These are phyloP conservation scores for Aphelenchoides bicaudatus DNA, from an alignment of 2,888 invertebrate genomes.

Conservation along the genomic window DNA sequence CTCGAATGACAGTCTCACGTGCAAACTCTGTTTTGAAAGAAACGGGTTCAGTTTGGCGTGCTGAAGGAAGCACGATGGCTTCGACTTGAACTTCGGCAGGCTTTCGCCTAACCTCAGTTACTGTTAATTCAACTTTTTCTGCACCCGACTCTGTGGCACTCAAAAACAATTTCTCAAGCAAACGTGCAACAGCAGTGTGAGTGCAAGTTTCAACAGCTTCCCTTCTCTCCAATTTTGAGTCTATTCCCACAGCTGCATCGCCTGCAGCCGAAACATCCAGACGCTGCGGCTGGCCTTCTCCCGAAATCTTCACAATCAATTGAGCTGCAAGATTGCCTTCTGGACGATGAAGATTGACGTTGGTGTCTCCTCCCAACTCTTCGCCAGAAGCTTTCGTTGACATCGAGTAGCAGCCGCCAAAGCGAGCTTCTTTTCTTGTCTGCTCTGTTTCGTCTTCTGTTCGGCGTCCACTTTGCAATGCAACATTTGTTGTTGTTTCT, in stretches of 20 bases:
- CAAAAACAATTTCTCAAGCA: conserved; percentile 9
- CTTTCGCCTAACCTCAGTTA: conserved; percentile 30
- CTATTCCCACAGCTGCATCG: conserved; percentile 34
- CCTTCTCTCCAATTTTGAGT: conserved; percentile 18
- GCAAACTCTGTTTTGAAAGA: conserved; percentile 46
- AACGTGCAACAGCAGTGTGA: conserved; percentile 11
- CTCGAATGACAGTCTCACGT: conserved; percentile 35
- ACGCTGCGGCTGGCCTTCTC: conserved; percentile 35
- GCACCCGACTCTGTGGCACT: conserved; percentile 15
- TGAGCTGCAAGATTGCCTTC: conserved; percentile 20
- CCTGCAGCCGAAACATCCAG: conserved; percentile 37
- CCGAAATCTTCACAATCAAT: conserved; percentile 16
- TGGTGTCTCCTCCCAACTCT: conserved; percentile 37
- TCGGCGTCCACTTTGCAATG: conserved; percentile 32
- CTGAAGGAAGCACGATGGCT: conserved; percentile 40
- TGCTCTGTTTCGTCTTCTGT: conserved; percentile 38
- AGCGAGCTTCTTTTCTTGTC: conserved; percentile 34
- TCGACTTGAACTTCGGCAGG: conserved; percentile 46
- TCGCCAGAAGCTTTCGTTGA: conserved; percentile 43
- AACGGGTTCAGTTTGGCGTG: conserved; percentile 45
- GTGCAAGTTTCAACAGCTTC: not conserved
- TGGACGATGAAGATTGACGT: conserved; percentile 27
- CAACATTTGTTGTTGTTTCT: conserved; percentile 41
- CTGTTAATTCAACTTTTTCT: conserved; percentile 27
- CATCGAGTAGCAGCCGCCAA: conserved; percentile 44